Percentiles rank a stretch among this genome's conserved stretches.
Evolutionary conservation across 2,888 invertebrate species (phyloP).

Genomic region (Heliothis peltigera): DNA sequence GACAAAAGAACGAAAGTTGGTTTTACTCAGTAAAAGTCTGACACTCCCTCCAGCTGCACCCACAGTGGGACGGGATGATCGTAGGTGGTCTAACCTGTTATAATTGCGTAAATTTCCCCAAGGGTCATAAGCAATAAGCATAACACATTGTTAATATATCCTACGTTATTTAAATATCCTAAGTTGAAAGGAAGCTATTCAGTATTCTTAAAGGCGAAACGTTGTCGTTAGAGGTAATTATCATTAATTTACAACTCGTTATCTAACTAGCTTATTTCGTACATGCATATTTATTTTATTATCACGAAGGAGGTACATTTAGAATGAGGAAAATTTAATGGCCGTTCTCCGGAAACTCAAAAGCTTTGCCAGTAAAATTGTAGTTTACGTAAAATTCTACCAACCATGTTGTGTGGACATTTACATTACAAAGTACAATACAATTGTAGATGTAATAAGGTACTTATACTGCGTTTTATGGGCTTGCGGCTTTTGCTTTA

Average conservation of each 20-base stretch:
- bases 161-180: not conserved
- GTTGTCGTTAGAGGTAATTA: not conserved
- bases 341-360: conserved; percentile 7
- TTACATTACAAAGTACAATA: conserved; percentile 1
- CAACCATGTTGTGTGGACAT: not conserved
- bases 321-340: conserved; percentile 8
- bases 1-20: too few species aligned
- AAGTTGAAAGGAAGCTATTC: not conserved
- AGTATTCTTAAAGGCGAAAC: not conserved
- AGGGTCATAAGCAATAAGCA: not conserved
- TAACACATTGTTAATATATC: not conserved
- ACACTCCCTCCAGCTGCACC: too few species aligned
- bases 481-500: too few species aligned
- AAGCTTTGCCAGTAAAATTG: not conserved
- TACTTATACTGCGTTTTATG: too few species aligned
- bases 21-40: too few species aligned
- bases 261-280: not conserved
- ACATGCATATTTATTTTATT: not conserved
- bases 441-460: too few species aligned
- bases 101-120: not conserved
- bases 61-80: too few species aligned
- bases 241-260: not conserved
- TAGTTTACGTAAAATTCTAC: not conserved
- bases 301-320: conserved; percentile 1
- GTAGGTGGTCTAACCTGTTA: too few species aligned